These are phyloP conservation scores for Cyanoramphus novaezelandiae DNA, from an alignment of 2,113 vertebrate genomes.

Conservation along the genomic window DNA sequence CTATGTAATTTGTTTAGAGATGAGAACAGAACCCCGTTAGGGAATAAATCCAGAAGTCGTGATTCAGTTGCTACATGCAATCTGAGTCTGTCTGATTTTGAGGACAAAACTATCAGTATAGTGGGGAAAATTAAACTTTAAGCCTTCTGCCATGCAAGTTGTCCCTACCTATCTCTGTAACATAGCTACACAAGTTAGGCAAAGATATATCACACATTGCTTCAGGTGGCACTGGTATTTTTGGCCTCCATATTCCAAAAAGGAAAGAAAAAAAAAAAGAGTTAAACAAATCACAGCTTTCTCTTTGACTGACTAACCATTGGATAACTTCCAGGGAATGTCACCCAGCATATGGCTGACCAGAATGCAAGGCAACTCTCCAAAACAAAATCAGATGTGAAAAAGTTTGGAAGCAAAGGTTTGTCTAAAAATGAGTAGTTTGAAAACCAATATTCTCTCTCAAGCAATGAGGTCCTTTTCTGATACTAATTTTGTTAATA, in stretches of 20 bases:
- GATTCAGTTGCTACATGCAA: not conserved
- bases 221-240: constrained; percentile 8
- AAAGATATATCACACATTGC: not conserved
- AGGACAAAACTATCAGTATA: not conserved
- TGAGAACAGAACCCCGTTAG: not conserved
- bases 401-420: constrained; percentile 28
- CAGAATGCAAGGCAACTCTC: constrained; percentile 53
- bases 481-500: not conserved
- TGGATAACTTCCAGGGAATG: constrained; percentile 27
- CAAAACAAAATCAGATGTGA: constrained; percentile 35
- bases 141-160: not conserved
- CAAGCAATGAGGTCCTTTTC: not conserved
- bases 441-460: not conserved
- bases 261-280: not conserved
- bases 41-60: not conserved
- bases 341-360: constrained; percentile 57
- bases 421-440: not conserved
- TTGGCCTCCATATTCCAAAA: not conserved
- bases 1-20: not conserved
- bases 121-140: not conserved
- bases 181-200: not conserved
- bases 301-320: constrained; percentile 4
- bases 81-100: not conserved
- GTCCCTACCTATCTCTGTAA: fast-evolving
- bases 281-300: not conserved